Percentiles rank a stretch among this genome's conserved stretches.
Conservation (phyloP, 2,113 vertebrate species). For the Polypterus senegalus region DNA sequence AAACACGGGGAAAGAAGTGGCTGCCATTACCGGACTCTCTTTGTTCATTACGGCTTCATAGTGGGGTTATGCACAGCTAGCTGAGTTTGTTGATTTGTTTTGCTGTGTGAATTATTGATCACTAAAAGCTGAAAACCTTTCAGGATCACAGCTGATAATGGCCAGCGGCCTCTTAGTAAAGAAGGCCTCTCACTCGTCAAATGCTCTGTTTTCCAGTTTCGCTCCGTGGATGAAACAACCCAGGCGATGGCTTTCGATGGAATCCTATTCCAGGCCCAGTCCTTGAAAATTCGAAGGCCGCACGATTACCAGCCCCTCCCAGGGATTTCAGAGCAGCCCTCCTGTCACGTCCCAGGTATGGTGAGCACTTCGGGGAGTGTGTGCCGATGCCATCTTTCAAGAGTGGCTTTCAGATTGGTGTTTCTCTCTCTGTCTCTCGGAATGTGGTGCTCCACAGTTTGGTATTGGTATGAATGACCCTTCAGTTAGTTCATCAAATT, state of each 20-base stretch:
- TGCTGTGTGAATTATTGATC: background rate
- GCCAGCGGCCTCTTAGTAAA: background rate
- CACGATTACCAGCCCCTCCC: slow-evolving; percentile 58
- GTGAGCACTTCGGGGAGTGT: background rate
- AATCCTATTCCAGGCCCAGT: slow-evolving; percentile 57
- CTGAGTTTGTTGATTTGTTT: too few relatives aligned
- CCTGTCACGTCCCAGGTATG: slow-evolving; percentile 54
- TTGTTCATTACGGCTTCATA: too few relatives aligned
- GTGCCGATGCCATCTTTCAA: too few relatives aligned
- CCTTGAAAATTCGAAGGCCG: slow-evolving; percentile 51
- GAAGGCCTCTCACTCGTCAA: background rate
- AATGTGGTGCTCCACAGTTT: too few relatives aligned
- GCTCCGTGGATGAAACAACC: slow-evolving; percentile 56
- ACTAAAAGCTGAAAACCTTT: background rate
- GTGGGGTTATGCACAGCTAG: too few relatives aligned
- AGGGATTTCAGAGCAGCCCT: slow-evolving; percentile 52
- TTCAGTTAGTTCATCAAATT: too few relatives aligned
- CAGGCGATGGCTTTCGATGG: slow-evolving; percentile 60
- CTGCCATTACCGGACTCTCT: too few relatives aligned
- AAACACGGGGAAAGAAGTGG: too few relatives aligned
- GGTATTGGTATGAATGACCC: too few relatives aligned
- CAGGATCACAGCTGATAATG: background rate
- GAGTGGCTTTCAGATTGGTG: too few relatives aligned
- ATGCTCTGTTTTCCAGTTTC: slow-evolving; percentile 33
- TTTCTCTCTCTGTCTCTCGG: too few relatives aligned